Percentiles rank a stretch among this genome's conserved stretches.
phyloP scores from a whole-genome alignment of 2,888 invertebrate species.

The Diaperis boleti region DNA sequence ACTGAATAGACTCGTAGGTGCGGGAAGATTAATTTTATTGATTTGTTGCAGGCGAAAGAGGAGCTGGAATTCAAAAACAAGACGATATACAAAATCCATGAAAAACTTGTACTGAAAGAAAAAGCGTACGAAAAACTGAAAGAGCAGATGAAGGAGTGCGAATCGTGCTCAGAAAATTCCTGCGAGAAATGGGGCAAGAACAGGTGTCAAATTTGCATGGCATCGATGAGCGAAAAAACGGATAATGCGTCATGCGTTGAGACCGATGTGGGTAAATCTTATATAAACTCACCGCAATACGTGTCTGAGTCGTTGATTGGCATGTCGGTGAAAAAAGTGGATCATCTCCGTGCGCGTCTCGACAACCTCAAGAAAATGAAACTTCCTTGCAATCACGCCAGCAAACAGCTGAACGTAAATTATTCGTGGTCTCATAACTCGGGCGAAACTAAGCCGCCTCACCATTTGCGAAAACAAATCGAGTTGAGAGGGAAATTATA shows the following conservation, averaged over 20 bases:
- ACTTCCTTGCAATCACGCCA: conserved; percentile 1
- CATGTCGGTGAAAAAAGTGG: conserved; percentile 53
- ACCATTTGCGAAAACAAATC: conserved; percentile 51
- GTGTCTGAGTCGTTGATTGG: conserved; percentile 50
- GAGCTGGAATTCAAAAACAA: conserved; percentile 32
- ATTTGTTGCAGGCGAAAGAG: conserved; percentile 28
- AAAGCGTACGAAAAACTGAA: conserved; percentile 48
- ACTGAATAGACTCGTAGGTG: too few relatives aligned
- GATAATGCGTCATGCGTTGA: conserved; percentile 14
- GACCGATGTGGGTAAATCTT: conserved; percentile 31
- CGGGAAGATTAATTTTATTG: too few relatives aligned
- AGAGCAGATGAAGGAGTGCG: conserved; percentile 49
- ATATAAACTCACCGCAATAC: conserved; percentile 28
- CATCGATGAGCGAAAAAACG: conserved; percentile 12
- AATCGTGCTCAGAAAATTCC: conserved; percentile 16
- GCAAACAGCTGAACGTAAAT: conserved; percentile 18
- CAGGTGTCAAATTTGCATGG: conserved; percentile 30
- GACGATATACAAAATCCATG: conserved; percentile 34
- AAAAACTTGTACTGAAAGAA: conserved; percentile 46
- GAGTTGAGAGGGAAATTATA: conserved; percentile 55
- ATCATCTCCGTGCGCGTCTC: conserved; percentile 51
- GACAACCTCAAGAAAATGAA: conserved; percentile 51
- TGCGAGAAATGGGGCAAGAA: conserved; percentile 17
- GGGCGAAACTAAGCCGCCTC: conserved; percentile 11
- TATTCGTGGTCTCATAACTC: conserved; percentile 24